A percentile compares a stretch with the other conserved stretches of the same genome.
Conservation (phyloP, 2,797 vertebrate species). For the Myotis pilosus region DNA sequence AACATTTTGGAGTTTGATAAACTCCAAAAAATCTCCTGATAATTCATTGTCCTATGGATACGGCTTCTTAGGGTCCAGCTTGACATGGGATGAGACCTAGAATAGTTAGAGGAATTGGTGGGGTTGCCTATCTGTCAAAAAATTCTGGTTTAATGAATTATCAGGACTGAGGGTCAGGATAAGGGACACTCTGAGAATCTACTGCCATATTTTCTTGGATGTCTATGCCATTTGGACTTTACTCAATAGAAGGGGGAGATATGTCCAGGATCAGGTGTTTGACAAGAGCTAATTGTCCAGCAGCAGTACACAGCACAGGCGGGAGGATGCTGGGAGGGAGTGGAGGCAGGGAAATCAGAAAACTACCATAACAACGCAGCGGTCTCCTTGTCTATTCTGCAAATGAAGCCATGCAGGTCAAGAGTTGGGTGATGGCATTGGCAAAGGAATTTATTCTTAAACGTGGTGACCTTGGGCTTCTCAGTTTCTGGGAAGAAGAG, state of each 20-base stretch:
- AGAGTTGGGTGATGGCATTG: background rate
- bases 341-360: background rate
- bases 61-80: background rate
- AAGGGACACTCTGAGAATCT: background rate
- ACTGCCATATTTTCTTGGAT: background rate
- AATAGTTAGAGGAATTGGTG: background rate
- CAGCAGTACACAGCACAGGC: background rate
- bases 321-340: background rate
- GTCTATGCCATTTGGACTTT: background rate
- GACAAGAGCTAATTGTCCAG: background rate
- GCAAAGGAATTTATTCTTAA: background rate
- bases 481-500: constrained; percentile 13
- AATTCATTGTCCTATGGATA: background rate
- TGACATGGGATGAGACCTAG: background rate
- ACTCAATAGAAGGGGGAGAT: background rate
- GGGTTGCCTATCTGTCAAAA: background rate
- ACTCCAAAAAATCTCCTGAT: background rate
- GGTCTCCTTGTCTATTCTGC: background rate
- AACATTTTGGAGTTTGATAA: background rate
- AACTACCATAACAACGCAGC: background rate
- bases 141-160: background rate
- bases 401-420: background rate
- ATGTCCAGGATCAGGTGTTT: background rate
- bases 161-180: background rate
- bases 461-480: background rate